phyloP scores from a whole-genome alignment of 2,113 vertebrate genomes.

The Nipponia nippon region DNA sequence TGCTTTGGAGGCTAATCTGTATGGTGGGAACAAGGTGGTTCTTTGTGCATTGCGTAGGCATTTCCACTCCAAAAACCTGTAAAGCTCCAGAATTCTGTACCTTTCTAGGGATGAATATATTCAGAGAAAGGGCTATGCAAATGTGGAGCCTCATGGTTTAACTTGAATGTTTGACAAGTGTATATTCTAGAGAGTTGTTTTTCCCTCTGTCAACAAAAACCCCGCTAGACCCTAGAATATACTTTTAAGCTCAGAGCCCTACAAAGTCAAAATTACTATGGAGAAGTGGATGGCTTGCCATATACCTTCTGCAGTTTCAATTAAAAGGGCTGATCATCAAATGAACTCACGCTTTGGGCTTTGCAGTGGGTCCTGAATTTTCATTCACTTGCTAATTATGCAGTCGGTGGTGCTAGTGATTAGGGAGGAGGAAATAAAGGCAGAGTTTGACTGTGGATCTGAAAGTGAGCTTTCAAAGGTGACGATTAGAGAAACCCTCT shows the following conservation, averaged over 20 bases:
- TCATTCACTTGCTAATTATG: conserved; percentile 23
- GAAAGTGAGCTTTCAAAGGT: conserved; percentile 13
- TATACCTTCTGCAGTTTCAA: not conserved
- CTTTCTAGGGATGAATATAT: not conserved
- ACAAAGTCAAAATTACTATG: not conserved
- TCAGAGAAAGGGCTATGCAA: not conserved
- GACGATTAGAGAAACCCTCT: not conserved
- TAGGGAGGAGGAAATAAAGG: conserved; percentile 33
- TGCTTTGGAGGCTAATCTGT: not conserved
- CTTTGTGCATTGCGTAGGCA: not conserved
- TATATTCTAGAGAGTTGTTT: not conserved
- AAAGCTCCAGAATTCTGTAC: not conserved
- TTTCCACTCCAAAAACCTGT: not conserved
- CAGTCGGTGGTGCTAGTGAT: conserved; percentile 17
- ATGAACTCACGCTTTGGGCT: not conserved
- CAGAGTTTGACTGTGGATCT: not conserved
- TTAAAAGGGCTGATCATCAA: not conserved
- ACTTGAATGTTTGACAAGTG: not conserved
- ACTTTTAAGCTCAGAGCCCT: not conserved
- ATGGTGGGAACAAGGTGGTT: fast-evolving
- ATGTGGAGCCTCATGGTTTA: not conserved
- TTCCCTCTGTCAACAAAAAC: not conserved
- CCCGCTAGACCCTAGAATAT: not conserved
- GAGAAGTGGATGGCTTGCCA: not conserved
- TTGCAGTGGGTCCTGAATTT: not conserved